These are phyloP conservation scores for Bombus confusus DNA, from an alignment of 1,140 invertebrate genomes.

Conservation along the genomic window DNA sequence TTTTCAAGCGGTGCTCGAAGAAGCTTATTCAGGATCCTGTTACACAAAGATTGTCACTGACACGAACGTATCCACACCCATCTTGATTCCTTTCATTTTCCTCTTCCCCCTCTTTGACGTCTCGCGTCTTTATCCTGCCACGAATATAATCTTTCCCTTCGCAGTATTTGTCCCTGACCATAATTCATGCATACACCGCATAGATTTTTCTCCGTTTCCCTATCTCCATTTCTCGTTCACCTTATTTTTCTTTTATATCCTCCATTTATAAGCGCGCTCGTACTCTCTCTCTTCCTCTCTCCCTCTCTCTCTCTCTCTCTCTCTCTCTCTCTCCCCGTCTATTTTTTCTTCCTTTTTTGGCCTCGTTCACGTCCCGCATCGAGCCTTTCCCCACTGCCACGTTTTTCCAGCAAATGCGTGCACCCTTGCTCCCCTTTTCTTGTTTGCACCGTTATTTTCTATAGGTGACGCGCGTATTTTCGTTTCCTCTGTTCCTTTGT, in stretches of 20 bases:
- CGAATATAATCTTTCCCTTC: constrained; percentile 24
- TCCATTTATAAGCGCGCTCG: background rate
- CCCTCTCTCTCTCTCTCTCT: background rate
- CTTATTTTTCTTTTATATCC: constrained; percentile 21
- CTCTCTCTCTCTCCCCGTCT: too few species aligned
- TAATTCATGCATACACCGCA: constrained; percentile 14
- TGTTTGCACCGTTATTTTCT: constrained; percentile 29
- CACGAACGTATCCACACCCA: background rate
- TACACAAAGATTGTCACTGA: background rate
- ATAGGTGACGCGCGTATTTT: constrained; percentile 41
- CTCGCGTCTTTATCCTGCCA: background rate
- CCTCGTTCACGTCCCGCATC: background rate
- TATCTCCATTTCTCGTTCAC: background rate
- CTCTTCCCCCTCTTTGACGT: background rate
- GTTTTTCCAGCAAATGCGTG: background rate
- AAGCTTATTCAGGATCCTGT: background rate
- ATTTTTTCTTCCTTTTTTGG: background rate
- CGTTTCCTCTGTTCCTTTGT: constrained; percentile 39
- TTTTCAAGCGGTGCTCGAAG: background rate
- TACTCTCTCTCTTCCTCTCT: too few species aligned
- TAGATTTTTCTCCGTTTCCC: constrained; percentile 23
- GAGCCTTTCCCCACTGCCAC: too few species aligned
- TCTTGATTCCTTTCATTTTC: background rate
- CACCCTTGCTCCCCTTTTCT: background rate
- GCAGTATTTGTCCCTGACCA: constrained; percentile 19